Evolutionary conservation across 1,140 invertebrate genomes (phyloP), one percentile per base, ranked within the genome.

Genomic region (Euborellia annulipes): DNA sequence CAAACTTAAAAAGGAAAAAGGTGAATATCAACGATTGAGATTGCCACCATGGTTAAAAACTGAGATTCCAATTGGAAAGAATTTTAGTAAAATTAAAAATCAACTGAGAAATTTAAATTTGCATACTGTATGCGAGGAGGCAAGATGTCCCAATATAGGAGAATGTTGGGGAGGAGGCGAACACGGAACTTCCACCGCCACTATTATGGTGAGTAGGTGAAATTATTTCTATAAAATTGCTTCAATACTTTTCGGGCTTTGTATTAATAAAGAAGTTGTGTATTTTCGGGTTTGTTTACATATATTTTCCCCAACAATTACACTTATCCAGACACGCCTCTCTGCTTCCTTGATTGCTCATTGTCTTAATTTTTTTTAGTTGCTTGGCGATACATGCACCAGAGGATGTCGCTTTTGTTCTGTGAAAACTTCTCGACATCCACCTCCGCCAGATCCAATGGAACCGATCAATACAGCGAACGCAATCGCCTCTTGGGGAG

Each of bases 81-180:
- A 89, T 66, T 93, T 81, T 59, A 75, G 69, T 51, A 76, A 75
- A 57, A 64, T 99, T 13, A 98, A 97, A 58, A 71, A 82, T 41
- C 83, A 91, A 58, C 65, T 99, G 9, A 67, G 89, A 45, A 74
- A 80, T 13, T 68, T 98, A 11, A 96, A 94, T 54, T 68, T 99
- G 8, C 85, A 90, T 55, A 99, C 96, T 2, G 95, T 99, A 1
- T 99, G 96, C 65, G 92, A 98, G 62, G 96, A 99, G 69, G 96
- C 96, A 0, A 71, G 89, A 50, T 99, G 96, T 73, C 96, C 96
- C 1, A 99, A 99, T 65, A 98, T 99, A 54, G 92, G 93, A 17
- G 93, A 98, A 69, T 98, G 95, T 66, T 99, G 96, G 96, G 93
- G 92, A 50, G 94, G 85, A n/a, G 85, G 85, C 42, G 73, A 79